These are phyloP conservation scores for Gerris lacustris DNA, from an alignment of 2,888 invertebrate species.

Conservation along the genomic window DNA sequence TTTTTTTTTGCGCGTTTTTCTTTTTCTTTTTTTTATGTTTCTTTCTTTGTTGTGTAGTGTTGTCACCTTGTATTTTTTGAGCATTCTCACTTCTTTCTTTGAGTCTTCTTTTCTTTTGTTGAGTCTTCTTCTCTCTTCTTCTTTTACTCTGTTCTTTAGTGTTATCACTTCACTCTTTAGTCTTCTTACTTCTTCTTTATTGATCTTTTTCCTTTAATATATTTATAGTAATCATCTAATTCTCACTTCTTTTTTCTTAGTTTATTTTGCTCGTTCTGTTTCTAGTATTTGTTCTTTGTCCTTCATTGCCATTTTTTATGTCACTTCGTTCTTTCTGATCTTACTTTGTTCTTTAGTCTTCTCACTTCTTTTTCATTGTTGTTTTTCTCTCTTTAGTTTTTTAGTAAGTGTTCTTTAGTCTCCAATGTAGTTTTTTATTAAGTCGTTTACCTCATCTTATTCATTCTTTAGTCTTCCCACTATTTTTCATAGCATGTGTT, in stretches of 20 bases:
- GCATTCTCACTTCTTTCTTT: not conserved
- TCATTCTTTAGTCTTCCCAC: too few species aligned
- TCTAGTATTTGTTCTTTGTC: not conserved
- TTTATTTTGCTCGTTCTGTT: not conserved
- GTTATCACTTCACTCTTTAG: not conserved
- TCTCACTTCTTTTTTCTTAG: not conserved
- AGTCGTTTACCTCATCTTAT: too few species aligned
- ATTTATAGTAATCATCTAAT: not conserved
- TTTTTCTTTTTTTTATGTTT: not conserved
- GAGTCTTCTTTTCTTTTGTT: not conserved
- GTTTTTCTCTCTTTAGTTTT: not conserved
- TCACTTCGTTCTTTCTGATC: not conserved
- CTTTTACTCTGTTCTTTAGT: not conserved
- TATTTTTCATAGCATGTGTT: too few species aligned
- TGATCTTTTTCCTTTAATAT: not conserved
- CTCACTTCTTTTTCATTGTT: not conserved
- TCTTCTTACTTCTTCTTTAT: not conserved
- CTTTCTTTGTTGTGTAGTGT: not conserved
- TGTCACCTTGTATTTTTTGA: not conserved
- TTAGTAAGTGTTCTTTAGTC: too few species aligned
- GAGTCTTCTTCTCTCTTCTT: not conserved
- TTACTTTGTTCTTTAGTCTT: not conserved
- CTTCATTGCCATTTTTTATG: not conserved
- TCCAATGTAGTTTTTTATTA: too few species aligned
- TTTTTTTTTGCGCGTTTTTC: not conserved